These are phyloP conservation scores for Nasua narica DNA, from an alignment of 2,797 vertebrate genomes.

Conservation along the genomic window DNA sequence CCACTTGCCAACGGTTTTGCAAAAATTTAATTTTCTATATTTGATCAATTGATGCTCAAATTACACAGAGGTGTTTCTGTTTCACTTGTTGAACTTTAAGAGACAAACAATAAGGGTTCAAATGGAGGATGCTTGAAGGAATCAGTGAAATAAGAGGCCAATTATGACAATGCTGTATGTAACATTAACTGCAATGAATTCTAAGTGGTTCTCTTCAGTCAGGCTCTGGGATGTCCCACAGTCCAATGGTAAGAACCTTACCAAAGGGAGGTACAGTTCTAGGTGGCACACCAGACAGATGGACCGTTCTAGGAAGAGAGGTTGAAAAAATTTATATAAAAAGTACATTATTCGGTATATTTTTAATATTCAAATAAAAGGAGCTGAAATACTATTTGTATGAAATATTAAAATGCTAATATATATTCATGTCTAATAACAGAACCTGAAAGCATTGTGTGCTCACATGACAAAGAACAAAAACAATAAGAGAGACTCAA, in stretches of 20 bases:
- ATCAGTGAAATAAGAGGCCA: not conserved
- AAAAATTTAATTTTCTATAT: not conserved
- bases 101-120: not conserved
- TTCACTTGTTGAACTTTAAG: not conserved
- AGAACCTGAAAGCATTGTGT: not conserved
- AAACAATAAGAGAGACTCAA: not conserved
- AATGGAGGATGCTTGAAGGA: not conserved
- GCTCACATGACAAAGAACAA: not conserved
- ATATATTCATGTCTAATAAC: not conserved
- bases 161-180: not conserved
- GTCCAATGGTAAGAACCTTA: not conserved
- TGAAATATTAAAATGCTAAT: not conserved
- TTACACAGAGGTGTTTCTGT: not conserved
- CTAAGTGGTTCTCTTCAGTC: not conserved
- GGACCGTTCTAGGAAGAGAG: not conserved
- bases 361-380: not conserved
- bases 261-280: not conserved
- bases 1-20: not conserved
- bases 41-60: not conserved
- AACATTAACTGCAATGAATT: not conserved
- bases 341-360: not conserved
- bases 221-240: not conserved
- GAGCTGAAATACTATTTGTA: not conserved
- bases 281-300: not conserved
- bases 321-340: not conserved